A percentile compares a stretch with the other conserved stretches of the same genome.
phyloP scores from a whole-genome alignment of 2,888 invertebrate species.

The Microctonus hyperodae region DNA sequence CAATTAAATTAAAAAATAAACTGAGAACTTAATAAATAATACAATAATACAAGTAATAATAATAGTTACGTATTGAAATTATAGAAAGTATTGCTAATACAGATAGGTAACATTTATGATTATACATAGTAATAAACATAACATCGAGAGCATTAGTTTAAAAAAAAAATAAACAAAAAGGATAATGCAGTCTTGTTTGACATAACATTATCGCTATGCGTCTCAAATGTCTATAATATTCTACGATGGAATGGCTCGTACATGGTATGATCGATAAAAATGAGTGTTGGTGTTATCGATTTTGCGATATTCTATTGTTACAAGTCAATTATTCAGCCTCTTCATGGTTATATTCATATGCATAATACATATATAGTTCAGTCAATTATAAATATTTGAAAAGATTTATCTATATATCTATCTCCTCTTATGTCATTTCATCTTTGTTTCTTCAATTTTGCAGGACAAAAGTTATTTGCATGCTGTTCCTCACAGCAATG shows the following conservation, averaged over 20 bases:
- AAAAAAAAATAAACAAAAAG: neutral
- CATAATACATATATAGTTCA: neutral
- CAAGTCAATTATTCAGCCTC: conserved; percentile 9
- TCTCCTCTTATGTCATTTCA: neutral
- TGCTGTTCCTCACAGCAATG: neutral
- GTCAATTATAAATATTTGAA: conserved; percentile 13
- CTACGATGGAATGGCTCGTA: conserved; percentile 21
- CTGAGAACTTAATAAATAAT: conserved; percentile 5
- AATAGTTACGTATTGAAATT: neutral
- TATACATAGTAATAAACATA: conserved; percentile 14
- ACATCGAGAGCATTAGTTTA: neutral
- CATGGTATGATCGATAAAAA: conserved; percentile 10
- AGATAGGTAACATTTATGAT: conserved; percentile 16
- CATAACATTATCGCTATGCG: conserved; percentile 20
- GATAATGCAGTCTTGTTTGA: conserved; percentile 28
- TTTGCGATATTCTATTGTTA: neutral
- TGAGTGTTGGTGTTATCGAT: conserved; percentile 20
- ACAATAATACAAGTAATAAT: conserved; percentile 9
- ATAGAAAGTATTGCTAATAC: conserved; percentile 4
- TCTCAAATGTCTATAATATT: conserved; percentile 21
- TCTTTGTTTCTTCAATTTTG: neutral
- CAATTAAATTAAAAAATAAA: conserved; percentile 7
- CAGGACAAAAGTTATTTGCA: neutral
- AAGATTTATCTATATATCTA: neutral
- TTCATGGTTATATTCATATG: conserved; percentile 2